Evolutionary conservation across 2,888 invertebrate species (phyloP).

Genomic region (Adela reaumurella): DNA sequence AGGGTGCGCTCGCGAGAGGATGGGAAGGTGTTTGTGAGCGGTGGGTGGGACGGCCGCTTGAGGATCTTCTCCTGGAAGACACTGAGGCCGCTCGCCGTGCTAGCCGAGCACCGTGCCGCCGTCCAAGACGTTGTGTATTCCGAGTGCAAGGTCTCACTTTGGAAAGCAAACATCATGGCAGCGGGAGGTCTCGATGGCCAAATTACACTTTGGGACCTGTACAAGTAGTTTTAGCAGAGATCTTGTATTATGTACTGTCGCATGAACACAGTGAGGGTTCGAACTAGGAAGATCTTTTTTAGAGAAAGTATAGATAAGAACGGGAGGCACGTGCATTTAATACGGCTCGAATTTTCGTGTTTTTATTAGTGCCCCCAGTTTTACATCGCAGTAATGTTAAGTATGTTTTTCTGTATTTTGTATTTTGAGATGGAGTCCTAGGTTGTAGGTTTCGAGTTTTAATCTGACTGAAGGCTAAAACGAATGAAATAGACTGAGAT

Average conservation of each 20-base stretch:
- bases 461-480: neutral
- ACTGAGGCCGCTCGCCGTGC: constrained; percentile 65
- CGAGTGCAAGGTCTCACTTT: constrained; percentile 57
- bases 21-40: constrained; percentile 68
- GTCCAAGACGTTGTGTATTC: constrained; percentile 73
- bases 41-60: constrained; percentile 74
- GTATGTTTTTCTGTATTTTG: neutral
- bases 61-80: constrained; percentile 78
- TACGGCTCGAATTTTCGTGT: too few relatives aligned
- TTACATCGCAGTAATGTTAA: too few relatives aligned
- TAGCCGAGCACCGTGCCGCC: constrained; percentile 68
- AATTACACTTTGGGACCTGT: constrained; percentile 78
- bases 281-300: too few relatives aligned
- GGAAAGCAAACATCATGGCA: constrained; percentile 76
- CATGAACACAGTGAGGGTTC: too few relatives aligned
- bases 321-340: too few relatives aligned
- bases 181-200: constrained; percentile 71
- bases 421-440: neutral
- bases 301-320: too few relatives aligned
- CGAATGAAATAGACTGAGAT: neutral
- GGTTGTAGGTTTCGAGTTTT: neutral
- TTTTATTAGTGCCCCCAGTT: too few relatives aligned
- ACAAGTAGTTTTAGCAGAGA: too few relatives aligned
- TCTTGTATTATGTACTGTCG: too few relatives aligned
- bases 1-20: constrained; percentile 65